Evolutionary conservation across 2,888 invertebrate genomes (phyloP).

Genomic region (Pachydiplax longipennis): DNA sequence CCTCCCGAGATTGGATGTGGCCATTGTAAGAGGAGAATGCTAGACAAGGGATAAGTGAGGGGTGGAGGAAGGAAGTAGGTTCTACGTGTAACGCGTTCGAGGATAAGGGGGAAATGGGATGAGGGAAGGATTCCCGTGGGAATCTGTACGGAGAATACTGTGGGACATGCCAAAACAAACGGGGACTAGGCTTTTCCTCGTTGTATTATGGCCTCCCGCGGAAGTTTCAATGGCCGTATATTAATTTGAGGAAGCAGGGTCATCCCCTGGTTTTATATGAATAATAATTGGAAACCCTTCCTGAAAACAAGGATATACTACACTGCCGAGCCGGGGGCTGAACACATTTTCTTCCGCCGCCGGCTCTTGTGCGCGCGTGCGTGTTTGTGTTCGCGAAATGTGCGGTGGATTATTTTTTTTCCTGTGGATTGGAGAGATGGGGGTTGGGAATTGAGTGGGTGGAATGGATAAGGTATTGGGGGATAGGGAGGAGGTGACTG

Average conservation of each 20-base stretch:
- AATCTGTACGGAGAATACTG: slow-evolving; percentile 21
- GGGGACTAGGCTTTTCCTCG: slow-evolving; percentile 43
- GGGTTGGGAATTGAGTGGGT: not conserved
- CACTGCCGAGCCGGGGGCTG: slow-evolving; percentile 35
- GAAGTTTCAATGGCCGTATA: slow-evolving; percentile 45
- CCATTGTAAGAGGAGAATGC: slow-evolving; percentile 42
- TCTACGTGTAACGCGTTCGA: not conserved
- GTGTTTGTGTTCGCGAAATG: slow-evolving; percentile 35
- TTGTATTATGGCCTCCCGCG: slow-evolving; percentile 43
- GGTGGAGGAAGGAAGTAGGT: not conserved
- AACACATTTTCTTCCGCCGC: slow-evolving; percentile 28
- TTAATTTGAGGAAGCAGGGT: slow-evolving; percentile 44
- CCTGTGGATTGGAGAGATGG: not conserved
- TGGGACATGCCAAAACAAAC: slow-evolving; percentile 44
- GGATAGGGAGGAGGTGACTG: not conserved
- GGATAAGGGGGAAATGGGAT: not conserved
- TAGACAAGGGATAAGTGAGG: slow-evolving; percentile 43
- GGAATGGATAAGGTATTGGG: not conserved
- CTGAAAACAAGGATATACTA: slow-evolving; percentile 43
- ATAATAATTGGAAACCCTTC: slow-evolving; percentile 43
- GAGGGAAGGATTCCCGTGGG: slow-evolving; percentile 28
- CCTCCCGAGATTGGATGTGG: slow-evolving; percentile 37
- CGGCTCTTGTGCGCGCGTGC: not conserved
- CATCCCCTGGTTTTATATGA: slow-evolving; percentile 44
- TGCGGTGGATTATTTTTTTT: slow-evolving; percentile 30